Percentiles rank a stretch among this genome's conserved stretches.
phyloP scores from a whole-genome alignment of 1,140 invertebrate species.

The Riptortus pedestris region DNA sequence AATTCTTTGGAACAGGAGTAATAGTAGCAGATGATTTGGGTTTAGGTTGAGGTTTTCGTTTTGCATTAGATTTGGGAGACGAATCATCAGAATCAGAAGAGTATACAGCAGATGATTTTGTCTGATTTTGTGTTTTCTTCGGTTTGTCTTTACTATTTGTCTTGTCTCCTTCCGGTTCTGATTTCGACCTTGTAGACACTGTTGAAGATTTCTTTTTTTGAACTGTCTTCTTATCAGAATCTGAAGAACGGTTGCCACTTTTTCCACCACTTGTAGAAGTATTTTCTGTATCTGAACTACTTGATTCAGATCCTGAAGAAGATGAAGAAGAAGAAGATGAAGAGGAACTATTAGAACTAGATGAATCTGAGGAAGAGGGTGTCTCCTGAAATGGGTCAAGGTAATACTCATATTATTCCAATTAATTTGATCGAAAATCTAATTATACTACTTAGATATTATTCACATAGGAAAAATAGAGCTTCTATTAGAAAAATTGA shows the following conservation, averaged over 20 bases:
- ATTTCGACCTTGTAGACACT: constrained; percentile 3
- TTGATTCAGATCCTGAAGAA: constrained; percentile 34
- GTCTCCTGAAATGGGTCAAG: constrained; percentile 27
- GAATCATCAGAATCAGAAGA: constrained; percentile 35
- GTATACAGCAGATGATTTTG: constrained; percentile 29
- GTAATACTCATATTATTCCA: not conserved
- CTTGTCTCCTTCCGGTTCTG: constrained; percentile 25
- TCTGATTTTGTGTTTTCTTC: constrained; percentile 35
- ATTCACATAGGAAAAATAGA: no score
- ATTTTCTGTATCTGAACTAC: constrained; percentile 35
- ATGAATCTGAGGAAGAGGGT: constrained; percentile 32
- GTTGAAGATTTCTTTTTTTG: constrained; percentile 29
- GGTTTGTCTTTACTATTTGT: constrained; percentile 39
- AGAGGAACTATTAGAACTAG: constrained; percentile 33
- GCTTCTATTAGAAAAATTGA: no score
- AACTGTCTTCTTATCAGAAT: constrained; percentile 29
- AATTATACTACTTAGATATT: not conserved
- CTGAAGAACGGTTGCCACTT: constrained; percentile 31
- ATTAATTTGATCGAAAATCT: not conserved
- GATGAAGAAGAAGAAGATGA: constrained; percentile 34
- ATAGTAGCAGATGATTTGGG: constrained; percentile 46
- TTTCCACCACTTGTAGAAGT: constrained; percentile 34
- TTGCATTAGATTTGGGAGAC: constrained; percentile 35
- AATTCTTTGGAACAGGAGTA: constrained; percentile 33
- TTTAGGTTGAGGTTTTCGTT: constrained; percentile 41